Evolutionary conservation across 2,113 vertebrate species (phyloP), one percentile per base, ranked within the genome.

Genomic region (Alces alces): DNA sequence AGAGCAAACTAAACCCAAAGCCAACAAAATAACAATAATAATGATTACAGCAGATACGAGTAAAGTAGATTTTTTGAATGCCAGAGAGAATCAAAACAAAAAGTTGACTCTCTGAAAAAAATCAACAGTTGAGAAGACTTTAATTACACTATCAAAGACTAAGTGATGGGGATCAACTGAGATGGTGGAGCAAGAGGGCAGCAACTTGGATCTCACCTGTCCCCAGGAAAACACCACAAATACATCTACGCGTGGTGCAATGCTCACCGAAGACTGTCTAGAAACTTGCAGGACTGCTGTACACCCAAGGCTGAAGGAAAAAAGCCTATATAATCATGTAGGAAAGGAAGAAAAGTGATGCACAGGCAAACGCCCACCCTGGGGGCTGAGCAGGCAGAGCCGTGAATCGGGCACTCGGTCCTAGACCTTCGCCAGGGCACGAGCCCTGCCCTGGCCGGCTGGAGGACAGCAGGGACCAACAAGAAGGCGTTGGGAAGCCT

Each of bases 251-350:
- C 14, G 6, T 23, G 19, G 33, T 36, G 21, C 1, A 54, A n/a
- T n/a, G 30, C 79, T 36, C 30, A 36, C 19, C 36, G 50, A 82
- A 82, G 30, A 14, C 47, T n/a, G 13, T 82, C 45, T 21, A 17
- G 30, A n/a, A 23, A 36, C 79, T 54, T 54, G 30, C 50, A 82
- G 33, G 19, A 14, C 30, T 36, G 12, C 30, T 82, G 79, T 14
- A 36, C 21, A 82, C 7, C 11, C 19, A 54, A n/a, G 19, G 50
- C 50, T 15, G 30, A 36, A 54, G n/a, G 79, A 25, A n/a, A 82
- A n/a, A 19, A 5, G 21, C 15, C 4, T 4, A 23, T 4, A 1
- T 14, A 7, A 82, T 36, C 21, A 4, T 7, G 11, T 23, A 25
- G 19, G 50, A 54, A 82, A 52, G 17, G 33, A 25, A 54, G 33